Conservation (phyloP, 2,888 invertebrate genomes). For the Smittia aterrima region DNA sequence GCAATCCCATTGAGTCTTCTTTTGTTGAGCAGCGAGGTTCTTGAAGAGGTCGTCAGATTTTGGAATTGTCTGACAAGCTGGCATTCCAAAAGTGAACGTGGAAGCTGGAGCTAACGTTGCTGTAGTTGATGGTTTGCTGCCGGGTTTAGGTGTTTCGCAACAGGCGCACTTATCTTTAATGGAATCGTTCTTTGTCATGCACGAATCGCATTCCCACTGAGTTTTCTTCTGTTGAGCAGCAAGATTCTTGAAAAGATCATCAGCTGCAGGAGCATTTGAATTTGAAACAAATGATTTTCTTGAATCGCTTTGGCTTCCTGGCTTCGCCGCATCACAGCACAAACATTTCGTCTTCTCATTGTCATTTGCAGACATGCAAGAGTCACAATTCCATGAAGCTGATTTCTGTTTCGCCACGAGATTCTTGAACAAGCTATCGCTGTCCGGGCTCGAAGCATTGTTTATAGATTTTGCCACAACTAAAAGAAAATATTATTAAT, state of each 20-base stretch:
- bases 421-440: conserved; percentile 57
- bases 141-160: conserved; percentile 56
- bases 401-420: conserved; percentile 45
- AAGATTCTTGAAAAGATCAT: conserved; percentile 41
- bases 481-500: not conserved
- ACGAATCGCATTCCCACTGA: conserved; percentile 60
- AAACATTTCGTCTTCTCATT: conserved; percentile 55
- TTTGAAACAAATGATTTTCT: conserved; percentile 27
- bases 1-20: conserved; percentile 65
- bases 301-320: conserved; percentile 44
- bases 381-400: conserved; percentile 66
- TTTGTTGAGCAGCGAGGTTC: conserved; percentile 46
- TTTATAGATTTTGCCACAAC: not conserved
- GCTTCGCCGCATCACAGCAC: conserved; percentile 57
- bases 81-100: conserved; percentile 24
- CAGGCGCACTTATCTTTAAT: conserved; percentile 56
- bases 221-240: conserved; percentile 44
- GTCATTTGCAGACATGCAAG: conserved; percentile 62
- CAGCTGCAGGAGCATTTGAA: conserved; percentile 51
- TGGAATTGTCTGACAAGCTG: conserved; percentile 37
- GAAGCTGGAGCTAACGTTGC: conserved; percentile 14
- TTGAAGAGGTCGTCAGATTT: conserved; percentile 56
- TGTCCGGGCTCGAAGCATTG: not conserved
- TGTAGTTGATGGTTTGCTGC: conserved; percentile 42
- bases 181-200: conserved; percentile 58